Evolutionary conservation across 2,797 vertebrate species (phyloP).

Genomic region (Labroides dimidiatus): DNA sequence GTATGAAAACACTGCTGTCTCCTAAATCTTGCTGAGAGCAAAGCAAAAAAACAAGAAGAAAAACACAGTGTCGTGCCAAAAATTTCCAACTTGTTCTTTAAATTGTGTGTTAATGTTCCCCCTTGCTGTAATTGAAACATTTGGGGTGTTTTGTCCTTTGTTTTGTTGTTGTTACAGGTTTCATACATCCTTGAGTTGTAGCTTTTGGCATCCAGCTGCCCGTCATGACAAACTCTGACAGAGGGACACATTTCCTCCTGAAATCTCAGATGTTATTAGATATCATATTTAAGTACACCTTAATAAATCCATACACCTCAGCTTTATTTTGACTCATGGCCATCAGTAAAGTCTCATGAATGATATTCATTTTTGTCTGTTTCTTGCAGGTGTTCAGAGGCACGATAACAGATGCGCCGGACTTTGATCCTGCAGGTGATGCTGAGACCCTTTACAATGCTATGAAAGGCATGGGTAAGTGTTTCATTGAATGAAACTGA

Average conservation of each 20-base stretch:
- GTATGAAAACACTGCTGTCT: not conserved
- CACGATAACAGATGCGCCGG: constrained; percentile 85
- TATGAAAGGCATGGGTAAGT: constrained; percentile 97
- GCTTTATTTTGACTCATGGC: too few species aligned
- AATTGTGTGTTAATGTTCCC: too few species aligned
- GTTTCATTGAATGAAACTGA: constrained; percentile 3
- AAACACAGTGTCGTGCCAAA: too few species aligned
- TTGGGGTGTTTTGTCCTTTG: not conserved
- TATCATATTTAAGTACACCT: too few species aligned
- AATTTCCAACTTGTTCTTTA: too few species aligned
- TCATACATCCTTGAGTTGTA: not conserved
- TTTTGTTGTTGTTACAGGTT: not conserved
- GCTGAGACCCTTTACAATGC: constrained; percentile 93
- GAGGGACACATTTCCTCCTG: too few species aligned
- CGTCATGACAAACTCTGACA: not conserved
- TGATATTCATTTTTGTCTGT: too few species aligned
- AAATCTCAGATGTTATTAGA: too few species aligned
- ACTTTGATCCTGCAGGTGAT: constrained; percentile 89
- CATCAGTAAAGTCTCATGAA: too few species aligned
- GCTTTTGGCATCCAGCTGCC: not conserved
- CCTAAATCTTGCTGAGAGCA: not conserved
- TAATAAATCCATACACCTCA: too few species aligned
- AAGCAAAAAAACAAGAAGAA: too few species aligned
- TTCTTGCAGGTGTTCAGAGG: constrained; percentile 89
- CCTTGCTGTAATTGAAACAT: not conserved